Evolutionary conservation across 2,797 vertebrate species (phyloP), one percentile per base, ranked within the genome.

Genomic region (Lacerta bilineata): DNA sequence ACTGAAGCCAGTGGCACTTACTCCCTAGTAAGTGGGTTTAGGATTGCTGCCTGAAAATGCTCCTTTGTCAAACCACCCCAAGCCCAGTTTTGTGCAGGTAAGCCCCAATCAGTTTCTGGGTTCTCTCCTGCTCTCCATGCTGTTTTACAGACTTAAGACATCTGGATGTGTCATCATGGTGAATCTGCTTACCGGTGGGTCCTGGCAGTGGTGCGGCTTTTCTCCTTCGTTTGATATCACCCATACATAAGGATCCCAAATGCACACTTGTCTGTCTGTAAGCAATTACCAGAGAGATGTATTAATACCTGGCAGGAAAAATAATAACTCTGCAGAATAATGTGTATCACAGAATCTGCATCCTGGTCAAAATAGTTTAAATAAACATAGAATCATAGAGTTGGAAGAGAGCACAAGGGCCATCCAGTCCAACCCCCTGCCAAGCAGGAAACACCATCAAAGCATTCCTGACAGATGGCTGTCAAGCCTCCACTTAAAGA

Each of bases 221-320:
- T 91, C 99, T 97, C 95, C 99, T 98, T 94, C 99, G 98, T 97
- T 99, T 99, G 97, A 99, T 97, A 89, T 99, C 99, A 89, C 99
- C 99, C 33, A 98, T 99, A 94, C 98, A 99, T 86, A 99, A 94
- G 82, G 99, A 99, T 95, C 98, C 99, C 90, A 99, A 98, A 96
- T 99, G 99, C 92, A 99, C 97, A 88, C 98, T 99, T 93, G 98
- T 99, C 97, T 99, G 99, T 95, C 99, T 99, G 97, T 92, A 96
- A 97, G 96, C 96, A 97, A 97, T 97, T 97, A 97, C 95, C 94
- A 95, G 95, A 96, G 91, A 95, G 93, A 97, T 96, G 94, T 95
- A 97, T 96, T 95, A 97, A 95, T 94, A 96, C 94, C 61, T 95
- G 89, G 93, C 61, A 39, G 93, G 93, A 93, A 90, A 94, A 93